Evolutionary conservation across 2,113 vertebrate species (phyloP).

Genomic region (Grallaria varia): DNA sequence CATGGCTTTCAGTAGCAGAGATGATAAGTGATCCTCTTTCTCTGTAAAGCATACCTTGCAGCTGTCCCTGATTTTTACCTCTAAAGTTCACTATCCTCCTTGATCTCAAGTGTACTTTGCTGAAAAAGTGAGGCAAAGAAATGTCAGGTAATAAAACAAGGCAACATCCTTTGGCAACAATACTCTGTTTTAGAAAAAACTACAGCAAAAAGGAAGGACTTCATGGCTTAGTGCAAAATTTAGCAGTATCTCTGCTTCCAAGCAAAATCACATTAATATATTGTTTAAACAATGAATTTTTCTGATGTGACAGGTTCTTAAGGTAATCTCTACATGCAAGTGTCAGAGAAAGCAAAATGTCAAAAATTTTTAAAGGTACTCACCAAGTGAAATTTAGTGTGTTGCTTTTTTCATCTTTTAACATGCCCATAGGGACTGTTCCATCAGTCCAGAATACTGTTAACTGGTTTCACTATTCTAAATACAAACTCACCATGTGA

Average conservation of each 20-base stretch:
- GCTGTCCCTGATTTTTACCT: neutral
- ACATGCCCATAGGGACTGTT: neutral
- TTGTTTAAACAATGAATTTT: neutral
- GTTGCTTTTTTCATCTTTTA: neutral
- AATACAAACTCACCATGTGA: neutral
- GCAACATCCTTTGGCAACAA: neutral
- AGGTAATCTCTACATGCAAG: neutral
- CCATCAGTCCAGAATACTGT: neutral
- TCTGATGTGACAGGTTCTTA: neutral
- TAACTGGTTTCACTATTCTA: neutral
- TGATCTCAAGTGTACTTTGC: neutral
- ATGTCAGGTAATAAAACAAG: neutral
- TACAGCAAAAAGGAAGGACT: neutral
- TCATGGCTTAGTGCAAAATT: neutral
- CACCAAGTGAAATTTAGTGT: neutral
- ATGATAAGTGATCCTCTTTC: neutral
- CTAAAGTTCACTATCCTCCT: neutral
- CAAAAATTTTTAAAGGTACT: neutral
- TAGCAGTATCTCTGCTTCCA: neutral
- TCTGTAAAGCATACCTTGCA: conserved; percentile 11
- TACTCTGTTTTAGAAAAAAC: neutral
- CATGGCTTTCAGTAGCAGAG: neutral
- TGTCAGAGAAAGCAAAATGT: neutral
- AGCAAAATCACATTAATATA: neutral
- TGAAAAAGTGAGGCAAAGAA: neutral